Base-by-base conservation (phyloP, 1,140 invertebrate genomes). In the Drosophila kanapiae region DNA sequence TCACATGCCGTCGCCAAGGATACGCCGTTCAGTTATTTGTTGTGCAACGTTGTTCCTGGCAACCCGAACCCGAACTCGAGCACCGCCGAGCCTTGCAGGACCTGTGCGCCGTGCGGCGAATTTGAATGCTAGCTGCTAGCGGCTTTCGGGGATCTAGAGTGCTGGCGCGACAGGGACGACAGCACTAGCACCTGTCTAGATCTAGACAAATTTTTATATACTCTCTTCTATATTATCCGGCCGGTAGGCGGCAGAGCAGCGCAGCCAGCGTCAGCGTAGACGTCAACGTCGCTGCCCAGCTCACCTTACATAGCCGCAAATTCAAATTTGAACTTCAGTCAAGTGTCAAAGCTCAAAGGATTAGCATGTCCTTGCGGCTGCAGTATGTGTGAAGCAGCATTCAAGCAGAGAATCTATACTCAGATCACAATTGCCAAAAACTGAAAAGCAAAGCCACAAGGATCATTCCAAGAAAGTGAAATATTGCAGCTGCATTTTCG, bases 1-100 rank as follows among this genome's bases (percentile, higher is more conserved):
- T 92, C 91, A 92, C 75, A 70, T 65, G 77, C 80, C 88, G 91
- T 92, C 85, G 91, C 78, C 91, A 92, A 92, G 91, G 91, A 92
- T 92, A 92, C 91, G 85, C 78, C 78, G 86, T 81, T 65, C 69
- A 68, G 75, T 68, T 75, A 74, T 88, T 88, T 88, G 85, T 88
- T 88, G 78, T 86, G 69, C 75, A 45, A 59, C 67, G 83, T 86
- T 86, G 83, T 79, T 72, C 70, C 35, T 81, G 68, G 85, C 78
- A 85, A 90, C 84, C 60, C 63, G 57, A 40, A 53, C 38, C 40
- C 61, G 51, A 54, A 40, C 29, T 67, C 56, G 71, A 58, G 23
- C 23, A 1, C 23, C 23, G n/a, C 56, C 58, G 40, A 54, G 51
- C 16, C 33, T 54, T 33, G 51, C 60, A 56, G 64, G 35, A 57